Conservation (phyloP, 2,888 invertebrate species). For the Anthophora plumipes region DNA sequence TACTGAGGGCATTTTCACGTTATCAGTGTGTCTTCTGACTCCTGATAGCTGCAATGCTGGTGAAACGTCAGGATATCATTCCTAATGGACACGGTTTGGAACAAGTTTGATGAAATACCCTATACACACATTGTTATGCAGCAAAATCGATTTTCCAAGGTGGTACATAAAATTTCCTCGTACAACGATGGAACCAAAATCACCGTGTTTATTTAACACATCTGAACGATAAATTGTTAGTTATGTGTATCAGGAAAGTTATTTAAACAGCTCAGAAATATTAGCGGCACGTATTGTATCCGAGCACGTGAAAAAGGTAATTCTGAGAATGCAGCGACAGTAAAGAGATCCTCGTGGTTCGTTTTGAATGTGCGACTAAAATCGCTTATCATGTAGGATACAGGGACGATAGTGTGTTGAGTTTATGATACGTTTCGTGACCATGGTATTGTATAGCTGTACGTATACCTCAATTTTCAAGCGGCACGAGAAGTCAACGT, state of each 20-base stretch:
- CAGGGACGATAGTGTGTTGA: constrained; percentile 51
- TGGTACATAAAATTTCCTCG: too few species aligned
- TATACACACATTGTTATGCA: too few species aligned
- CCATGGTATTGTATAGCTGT: constrained; percentile 39
- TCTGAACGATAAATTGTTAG: not conserved
- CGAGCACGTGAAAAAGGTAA: constrained; percentile 18
- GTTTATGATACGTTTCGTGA: constrained; percentile 59
- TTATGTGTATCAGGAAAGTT: not conserved
- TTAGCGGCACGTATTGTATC: constrained; percentile 17
- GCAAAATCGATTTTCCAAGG: too few species aligned
- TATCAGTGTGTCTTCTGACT: too few species aligned
- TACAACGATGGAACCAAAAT: not conserved
- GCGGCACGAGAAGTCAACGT: constrained; percentile 44
- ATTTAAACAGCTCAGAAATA: not conserved
- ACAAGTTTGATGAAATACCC: too few species aligned
- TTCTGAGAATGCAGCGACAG: constrained; percentile 11
- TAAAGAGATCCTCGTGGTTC: constrained; percentile 18
- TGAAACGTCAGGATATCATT: too few species aligned
- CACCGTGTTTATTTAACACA: constrained; percentile 3
- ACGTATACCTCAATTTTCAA: constrained; percentile 55
- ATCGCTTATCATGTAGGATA: constrained; percentile 48
- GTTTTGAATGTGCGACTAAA: constrained; percentile 21
- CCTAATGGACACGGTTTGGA: too few species aligned
- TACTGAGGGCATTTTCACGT: too few species aligned
- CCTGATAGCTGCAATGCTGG: too few species aligned